Conservation (phyloP, 2,797 vertebrate species). For the Gymnoscopelus braueri region DNA sequence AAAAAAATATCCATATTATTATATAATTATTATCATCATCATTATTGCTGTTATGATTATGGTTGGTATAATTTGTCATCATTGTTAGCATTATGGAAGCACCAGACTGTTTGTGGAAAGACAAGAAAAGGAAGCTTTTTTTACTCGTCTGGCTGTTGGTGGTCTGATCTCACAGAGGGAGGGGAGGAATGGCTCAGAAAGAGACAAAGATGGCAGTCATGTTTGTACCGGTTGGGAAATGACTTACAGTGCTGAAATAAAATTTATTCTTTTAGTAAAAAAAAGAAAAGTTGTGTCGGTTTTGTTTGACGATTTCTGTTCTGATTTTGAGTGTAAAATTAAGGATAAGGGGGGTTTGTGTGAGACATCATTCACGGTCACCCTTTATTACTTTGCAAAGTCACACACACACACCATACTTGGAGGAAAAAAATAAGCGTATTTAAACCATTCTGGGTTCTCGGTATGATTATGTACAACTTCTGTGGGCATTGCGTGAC, state of each 20-base stretch:
- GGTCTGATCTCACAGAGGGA: constrained; percentile 84
- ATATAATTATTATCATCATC: constrained; percentile 82
- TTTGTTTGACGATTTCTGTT: constrained; percentile 31
- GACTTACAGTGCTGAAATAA: constrained; percentile 98
- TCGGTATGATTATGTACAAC: too few species aligned
- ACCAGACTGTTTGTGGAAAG: constrained; percentile 87
- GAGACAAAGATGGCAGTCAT: constrained; percentile 88
- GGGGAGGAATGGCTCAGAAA: constrained; percentile 82
- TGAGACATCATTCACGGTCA: too few species aligned
- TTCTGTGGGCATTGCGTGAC: too few species aligned
- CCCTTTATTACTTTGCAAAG: too few species aligned
- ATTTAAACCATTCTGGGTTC: too few species aligned
- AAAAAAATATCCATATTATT: constrained; percentile 74
- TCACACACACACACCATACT: too few species aligned
- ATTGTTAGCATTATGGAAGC: constrained; percentile 87
- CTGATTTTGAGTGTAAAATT: not conserved
- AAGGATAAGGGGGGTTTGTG: too few species aligned
- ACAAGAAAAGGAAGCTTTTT: constrained; percentile 71
- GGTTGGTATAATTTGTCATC: constrained; percentile 88
- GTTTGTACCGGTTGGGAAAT: constrained; percentile 93
- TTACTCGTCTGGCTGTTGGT: constrained; percentile 87
- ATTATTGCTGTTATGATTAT: constrained; percentile 86
- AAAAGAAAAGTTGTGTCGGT: constrained; percentile 40
- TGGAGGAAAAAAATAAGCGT: too few species aligned
- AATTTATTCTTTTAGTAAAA: constrained; percentile 98